phyloP scores from a whole-genome alignment of 2,797 vertebrate species.

The Apogon talboti region DNA sequence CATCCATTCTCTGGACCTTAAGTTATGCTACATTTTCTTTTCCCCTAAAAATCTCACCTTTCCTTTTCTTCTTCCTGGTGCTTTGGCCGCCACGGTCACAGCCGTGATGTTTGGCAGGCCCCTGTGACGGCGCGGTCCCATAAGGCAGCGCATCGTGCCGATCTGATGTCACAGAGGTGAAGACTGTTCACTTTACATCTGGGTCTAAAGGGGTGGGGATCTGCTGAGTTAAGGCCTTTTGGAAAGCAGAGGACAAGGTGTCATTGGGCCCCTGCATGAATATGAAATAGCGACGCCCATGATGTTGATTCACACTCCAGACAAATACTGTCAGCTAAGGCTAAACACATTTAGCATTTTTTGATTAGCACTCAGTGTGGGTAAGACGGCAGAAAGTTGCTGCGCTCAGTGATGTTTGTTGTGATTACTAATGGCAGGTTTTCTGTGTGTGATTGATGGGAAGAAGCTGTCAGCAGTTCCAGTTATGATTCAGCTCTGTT shows the following conservation, averaged over 20 bases:
- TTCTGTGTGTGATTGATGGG: constrained; percentile 59
- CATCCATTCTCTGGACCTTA: no score
- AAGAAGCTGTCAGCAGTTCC: constrained; percentile 35
- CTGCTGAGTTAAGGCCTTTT: constrained; percentile 84
- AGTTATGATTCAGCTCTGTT: constrained; percentile 60
- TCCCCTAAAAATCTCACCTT: constrained; percentile 2
- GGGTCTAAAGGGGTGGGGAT: constrained; percentile 81
- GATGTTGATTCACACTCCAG: constrained; percentile 87
- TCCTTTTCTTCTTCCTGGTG: constrained; percentile 6
- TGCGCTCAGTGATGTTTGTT: constrained; percentile 59
- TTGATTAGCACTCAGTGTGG: constrained; percentile 57
- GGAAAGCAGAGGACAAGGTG: constrained; percentile 90
- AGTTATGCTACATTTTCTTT: neutral
- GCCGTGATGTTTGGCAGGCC: constrained; percentile 32
- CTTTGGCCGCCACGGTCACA: neutral
- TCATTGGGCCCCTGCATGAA: constrained; percentile 90
- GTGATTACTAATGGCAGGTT: constrained; percentile 65
- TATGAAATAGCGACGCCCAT: constrained; percentile 87
- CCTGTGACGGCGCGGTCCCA: constrained; percentile 53
- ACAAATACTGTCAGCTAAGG: constrained; percentile 87
- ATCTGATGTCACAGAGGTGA: constrained; percentile 91
- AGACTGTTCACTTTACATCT: constrained; percentile 86
- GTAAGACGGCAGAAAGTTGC: constrained; percentile 50
- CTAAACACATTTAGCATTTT: constrained; percentile 84
- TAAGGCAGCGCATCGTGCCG: constrained; percentile 59